A percentile compares a stretch with the other conserved stretches of the same genome.
Conservation (phyloP, 2,113 vertebrate genomes). For the Prionailurus bengalensis region DNA sequence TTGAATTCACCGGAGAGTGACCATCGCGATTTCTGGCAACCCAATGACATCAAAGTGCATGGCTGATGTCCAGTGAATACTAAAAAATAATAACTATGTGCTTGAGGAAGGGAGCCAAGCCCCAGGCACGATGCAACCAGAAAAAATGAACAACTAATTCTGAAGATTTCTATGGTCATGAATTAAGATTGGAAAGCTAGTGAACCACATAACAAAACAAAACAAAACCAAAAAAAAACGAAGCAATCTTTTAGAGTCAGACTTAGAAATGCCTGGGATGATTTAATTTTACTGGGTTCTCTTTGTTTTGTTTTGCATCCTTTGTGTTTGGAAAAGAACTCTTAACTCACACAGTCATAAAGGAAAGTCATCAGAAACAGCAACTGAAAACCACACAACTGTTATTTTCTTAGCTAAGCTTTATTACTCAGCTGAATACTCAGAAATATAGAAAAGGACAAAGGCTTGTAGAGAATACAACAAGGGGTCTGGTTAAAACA, state of each 20-base stretch:
- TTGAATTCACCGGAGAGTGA: slow-evolving; percentile 9
- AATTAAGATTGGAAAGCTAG: slow-evolving; percentile 50
- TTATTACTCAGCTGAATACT: not conserved
- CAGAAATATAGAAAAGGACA: not conserved
- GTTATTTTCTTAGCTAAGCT: slow-evolving; percentile 1
- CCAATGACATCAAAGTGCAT: slow-evolving; percentile 2
- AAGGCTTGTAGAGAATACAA: not conserved
- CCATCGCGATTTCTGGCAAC: not conserved
- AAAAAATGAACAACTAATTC: slow-evolving; percentile 42
- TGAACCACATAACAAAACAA: not conserved
- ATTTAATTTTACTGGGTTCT: slow-evolving; percentile 48
- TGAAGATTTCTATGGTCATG: not conserved
- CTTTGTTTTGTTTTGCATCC: slow-evolving; percentile 41
- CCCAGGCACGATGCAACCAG: not conserved
- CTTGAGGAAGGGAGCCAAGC: not conserved
- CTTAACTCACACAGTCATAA: slow-evolving; percentile 37
- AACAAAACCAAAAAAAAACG: not conserved
- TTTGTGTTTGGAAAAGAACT: slow-evolving; percentile 52
- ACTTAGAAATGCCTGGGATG: slow-evolving; percentile 51
- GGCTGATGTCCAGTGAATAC: slow-evolving; percentile 27
- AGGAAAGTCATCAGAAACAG: slow-evolving; percentile 49
- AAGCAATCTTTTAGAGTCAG: slow-evolving; percentile 56
- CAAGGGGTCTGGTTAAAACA: not conserved
- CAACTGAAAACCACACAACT: not conserved
- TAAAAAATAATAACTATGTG: slow-evolving; percentile 65